Evolutionary conservation across 2,113 vertebrate genomes (phyloP).

Genomic region (Rhabdornis inornatus): DNA sequence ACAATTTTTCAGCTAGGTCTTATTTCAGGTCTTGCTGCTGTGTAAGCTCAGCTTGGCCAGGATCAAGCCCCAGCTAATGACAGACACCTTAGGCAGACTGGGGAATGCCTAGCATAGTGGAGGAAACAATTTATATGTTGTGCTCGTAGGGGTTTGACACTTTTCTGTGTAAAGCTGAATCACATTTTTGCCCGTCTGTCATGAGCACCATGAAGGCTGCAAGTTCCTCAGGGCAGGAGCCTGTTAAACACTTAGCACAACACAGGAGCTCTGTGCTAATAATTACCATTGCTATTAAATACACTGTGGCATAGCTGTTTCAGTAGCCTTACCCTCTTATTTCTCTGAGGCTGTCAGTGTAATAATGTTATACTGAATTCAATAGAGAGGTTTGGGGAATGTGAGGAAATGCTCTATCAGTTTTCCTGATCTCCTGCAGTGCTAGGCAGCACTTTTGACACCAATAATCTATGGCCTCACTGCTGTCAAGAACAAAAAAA

Average conservation of each 20-base stretch:
- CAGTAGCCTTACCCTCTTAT: not conserved
- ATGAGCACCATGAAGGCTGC: conserved; percentile 18
- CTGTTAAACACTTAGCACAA: conserved; percentile 50
- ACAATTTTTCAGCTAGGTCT: not conserved
- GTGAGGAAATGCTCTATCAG: not conserved
- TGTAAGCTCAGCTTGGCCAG: not conserved
- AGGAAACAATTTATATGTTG: conserved; percentile 26
- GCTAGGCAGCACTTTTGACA: conserved; percentile 11
- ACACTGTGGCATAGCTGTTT: conserved; percentile 7
- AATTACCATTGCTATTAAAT: conserved; percentile 47
- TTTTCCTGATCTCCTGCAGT: not conserved
- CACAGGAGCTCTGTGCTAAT: conserved; percentile 22
- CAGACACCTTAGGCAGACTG: conserved; percentile 21
- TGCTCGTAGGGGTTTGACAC: conserved; percentile 41
- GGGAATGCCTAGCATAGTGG: not conserved
- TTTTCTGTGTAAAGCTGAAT: conserved; percentile 42
- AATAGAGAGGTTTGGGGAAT: not conserved
- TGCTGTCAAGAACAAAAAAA: not conserved
- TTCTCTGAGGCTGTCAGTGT: conserved; percentile 21
- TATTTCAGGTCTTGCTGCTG: not conserved
- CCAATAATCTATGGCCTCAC: not conserved
- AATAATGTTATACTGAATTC: conserved; percentile 7
- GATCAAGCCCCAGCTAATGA: not conserved
- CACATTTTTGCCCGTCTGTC: conserved; percentile 40
- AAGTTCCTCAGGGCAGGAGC: conserved; percentile 49